Evolutionary conservation across 2,113 vertebrate genomes (phyloP).

Genomic region (Xiphorhynchus elegans): DNA sequence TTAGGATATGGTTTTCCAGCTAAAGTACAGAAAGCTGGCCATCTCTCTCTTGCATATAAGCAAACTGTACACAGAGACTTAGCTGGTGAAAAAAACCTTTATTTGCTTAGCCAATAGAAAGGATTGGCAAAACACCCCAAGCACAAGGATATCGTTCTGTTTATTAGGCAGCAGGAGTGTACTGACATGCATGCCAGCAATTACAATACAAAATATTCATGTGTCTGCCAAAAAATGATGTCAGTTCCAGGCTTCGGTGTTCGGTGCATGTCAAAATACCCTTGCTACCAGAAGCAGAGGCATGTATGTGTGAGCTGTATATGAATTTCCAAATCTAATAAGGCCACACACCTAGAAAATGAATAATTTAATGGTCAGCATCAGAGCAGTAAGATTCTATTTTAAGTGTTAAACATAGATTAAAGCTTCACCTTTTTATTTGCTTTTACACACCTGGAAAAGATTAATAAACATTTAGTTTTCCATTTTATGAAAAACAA

Average conservation of each 20-base stretch:
- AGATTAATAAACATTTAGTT: neutral
- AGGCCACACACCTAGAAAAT: conserved; percentile 58
- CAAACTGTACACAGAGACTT: neutral
- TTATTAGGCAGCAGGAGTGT: conserved; percentile 48
- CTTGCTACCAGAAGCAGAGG: conserved; percentile 11
- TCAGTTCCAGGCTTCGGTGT: conserved; percentile 28
- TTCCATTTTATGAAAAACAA: neutral
- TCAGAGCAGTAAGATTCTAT: neutral
- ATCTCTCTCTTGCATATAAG: neutral
- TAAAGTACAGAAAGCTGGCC: neutral
- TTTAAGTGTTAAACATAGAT: neutral
- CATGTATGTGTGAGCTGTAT: neutral
- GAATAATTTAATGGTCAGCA: neutral
- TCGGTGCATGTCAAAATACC: conserved; percentile 35
- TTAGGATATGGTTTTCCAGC: neutral
- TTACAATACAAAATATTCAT: conserved; percentile 23
- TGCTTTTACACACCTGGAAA: conserved; percentile 12
- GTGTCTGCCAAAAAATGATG: conserved; percentile 47
- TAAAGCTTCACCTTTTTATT: neutral
- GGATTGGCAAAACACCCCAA: neutral
- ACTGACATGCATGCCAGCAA: conserved; percentile 43
- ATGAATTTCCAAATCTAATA: conserved; percentile 14
- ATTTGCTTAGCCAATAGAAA: neutral
- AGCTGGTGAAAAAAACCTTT: neutral
- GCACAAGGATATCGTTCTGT: neutral